Conservation (phyloP, 2,888 invertebrate genomes). For the Hypselothyrea guttata region DNA sequence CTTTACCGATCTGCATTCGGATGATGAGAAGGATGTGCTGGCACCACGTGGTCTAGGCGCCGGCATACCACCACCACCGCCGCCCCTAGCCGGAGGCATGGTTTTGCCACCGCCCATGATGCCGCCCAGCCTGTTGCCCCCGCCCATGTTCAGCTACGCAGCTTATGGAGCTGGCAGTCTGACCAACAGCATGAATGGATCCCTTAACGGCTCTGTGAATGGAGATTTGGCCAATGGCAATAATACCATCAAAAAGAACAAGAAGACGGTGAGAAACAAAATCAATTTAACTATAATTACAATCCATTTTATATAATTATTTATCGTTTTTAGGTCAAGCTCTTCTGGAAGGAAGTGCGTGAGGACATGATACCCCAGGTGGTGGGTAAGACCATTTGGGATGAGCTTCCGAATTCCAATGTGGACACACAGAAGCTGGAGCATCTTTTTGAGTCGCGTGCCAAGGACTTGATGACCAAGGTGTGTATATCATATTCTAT, state of each 20-base stretch:
- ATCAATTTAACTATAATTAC: no score
- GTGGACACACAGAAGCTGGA: constrained; percentile 97
- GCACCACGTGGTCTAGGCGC: constrained; percentile 86
- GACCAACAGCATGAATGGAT: constrained; percentile 79
- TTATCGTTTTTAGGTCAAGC: constrained; percentile 84
- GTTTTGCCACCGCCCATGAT: constrained; percentile 84
- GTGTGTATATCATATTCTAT: constrained; percentile 83
- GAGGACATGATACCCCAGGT: constrained; percentile 85
- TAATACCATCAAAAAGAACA: constrained; percentile 89
- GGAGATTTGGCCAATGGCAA: constrained; percentile 77
- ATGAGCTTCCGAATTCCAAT: constrained; percentile 91
- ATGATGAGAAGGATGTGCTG: constrained; percentile 92
- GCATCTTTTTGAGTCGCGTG: constrained; percentile 97
- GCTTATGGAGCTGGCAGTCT: constrained; percentile 74
- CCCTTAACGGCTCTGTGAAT: constrained; percentile 79
- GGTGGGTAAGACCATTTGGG: constrained; percentile 92
- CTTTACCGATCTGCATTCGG: constrained; percentile 95
- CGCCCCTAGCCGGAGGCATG: constrained; percentile 84
- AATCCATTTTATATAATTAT: neutral
- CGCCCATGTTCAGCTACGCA: constrained; percentile 83
- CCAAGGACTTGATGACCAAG: constrained; percentile 97
- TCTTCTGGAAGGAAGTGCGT: constrained; percentile 98
- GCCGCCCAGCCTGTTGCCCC: constrained; percentile 82
- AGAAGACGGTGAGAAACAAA: constrained; percentile 91
- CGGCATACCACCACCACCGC: constrained; percentile 90